phyloP scores from a whole-genome alignment of 2,113 vertebrate species.

The Podarcis raffonei region DNA sequence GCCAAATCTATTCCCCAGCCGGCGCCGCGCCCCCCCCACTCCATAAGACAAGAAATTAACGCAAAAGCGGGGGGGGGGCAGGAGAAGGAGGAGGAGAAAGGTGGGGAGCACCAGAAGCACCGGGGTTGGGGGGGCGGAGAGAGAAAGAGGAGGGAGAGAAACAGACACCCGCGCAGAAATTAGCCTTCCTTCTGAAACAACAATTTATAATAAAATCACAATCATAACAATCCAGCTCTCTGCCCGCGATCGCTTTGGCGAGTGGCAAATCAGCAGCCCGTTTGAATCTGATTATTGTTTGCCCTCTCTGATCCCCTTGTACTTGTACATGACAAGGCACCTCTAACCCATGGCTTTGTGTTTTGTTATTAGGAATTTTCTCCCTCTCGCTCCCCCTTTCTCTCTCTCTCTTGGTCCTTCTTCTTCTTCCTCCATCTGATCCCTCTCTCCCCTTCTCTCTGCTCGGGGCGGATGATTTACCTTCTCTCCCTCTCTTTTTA shows the following conservation, averaged over 20 bases:
- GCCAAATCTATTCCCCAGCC: constrained; percentile 23
- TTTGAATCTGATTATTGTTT: constrained; percentile 59
- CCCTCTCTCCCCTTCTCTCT: constrained; percentile 69
- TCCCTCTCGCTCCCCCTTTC: background rate
- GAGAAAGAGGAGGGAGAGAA: constrained; percentile 29
- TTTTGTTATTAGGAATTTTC: constrained; percentile 62
- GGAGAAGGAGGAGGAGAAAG: constrained; percentile 34
- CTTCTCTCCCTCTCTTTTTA: constrained; percentile 61
- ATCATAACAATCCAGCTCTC: constrained; percentile 4
- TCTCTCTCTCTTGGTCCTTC: constrained; percentile 28
- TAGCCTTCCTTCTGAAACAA: constrained; percentile 37
- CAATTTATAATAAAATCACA: background rate
- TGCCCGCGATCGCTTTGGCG: constrained; percentile 13
- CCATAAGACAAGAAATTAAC: constrained; percentile 7
- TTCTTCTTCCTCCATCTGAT: constrained; percentile 38
- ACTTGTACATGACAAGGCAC: constrained; percentile 86
- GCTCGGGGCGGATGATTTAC: constrained; percentile 71
- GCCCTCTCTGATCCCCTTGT: constrained; percentile 71
- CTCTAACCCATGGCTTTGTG: constrained; percentile 88
- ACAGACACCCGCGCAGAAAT: constrained; percentile 15
- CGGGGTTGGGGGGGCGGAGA: background rate
- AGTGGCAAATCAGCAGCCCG: constrained; percentile 19
- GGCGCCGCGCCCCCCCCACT: constrained; percentile 3
- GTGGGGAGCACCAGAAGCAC: constrained; percentile 27
- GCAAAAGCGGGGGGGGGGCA: constrained; percentile 4